Evolutionary conservation across 2,113 vertebrate genomes (phyloP).

Genomic region (Prinia subflava): DNA sequence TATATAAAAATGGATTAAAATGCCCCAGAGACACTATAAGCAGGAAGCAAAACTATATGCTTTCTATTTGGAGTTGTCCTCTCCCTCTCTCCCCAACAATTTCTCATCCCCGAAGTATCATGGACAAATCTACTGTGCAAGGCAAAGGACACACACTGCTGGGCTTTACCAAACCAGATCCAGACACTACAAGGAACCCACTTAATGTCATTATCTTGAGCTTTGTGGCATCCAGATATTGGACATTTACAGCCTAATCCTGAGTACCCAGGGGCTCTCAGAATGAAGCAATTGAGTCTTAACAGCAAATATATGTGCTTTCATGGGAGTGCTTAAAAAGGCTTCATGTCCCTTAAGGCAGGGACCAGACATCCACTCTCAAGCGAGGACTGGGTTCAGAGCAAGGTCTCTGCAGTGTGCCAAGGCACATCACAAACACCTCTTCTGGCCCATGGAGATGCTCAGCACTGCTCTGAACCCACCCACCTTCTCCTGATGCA

Average conservation of each 20-base stretch:
- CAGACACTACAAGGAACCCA: background rate
- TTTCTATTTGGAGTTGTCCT: background rate
- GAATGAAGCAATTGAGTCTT: background rate
- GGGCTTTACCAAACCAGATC: background rate
- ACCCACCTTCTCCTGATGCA: background rate
- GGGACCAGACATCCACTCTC: background rate
- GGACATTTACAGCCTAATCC: background rate
- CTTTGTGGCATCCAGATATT: background rate
- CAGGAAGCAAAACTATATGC: background rate
- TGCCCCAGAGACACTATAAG: background rate
- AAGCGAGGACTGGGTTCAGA: background rate
- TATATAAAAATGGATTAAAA: background rate
- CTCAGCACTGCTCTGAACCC: background rate
- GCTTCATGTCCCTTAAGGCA: slow-evolving; percentile 15
- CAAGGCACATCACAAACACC: background rate
- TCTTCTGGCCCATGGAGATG: background rate
- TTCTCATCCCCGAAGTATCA: background rate
- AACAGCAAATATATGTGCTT: background rate
- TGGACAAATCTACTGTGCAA: background rate
- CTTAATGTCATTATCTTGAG: background rate
- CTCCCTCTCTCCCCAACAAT: background rate
- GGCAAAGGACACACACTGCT: rapidly evolving
- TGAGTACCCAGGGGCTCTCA: background rate
- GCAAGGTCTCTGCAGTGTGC: background rate
- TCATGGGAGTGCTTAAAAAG: background rate